Conservation (phyloP, 2,113 vertebrate species). For the Danio rerio region GRCz12tu NC_133188.1:40460001-40460500, state of each 20-base stretch:
- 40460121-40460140: not conserved
- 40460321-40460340: not conserved
- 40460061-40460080: too few relatives aligned
- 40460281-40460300: constrained; percentile 88
- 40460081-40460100: too few relatives aligned
- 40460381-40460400: constrained; percentile 23
- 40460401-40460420: constrained; percentile 43
- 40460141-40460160: not conserved
- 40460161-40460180: not conserved
- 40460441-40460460: constrained; percentile 44
- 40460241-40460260: constrained; percentile 95
- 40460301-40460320: not conserved
- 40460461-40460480: constrained; percentile 35
- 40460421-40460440: constrained; percentile 39
- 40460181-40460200: constrained; percentile 71
- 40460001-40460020: too few relatives aligned
- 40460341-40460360: not conserved
- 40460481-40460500: constrained; percentile 40
- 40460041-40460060: too few relatives aligned
- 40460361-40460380: constrained; percentile 18
- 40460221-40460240: constrained; percentile 97
- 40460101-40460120: too few relatives aligned
- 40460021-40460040: too few relatives aligned
- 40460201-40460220: constrained; percentile 94
- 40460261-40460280: constrained; percentile 96